Conservation (phyloP, 2,888 invertebrate genomes). For the Xestia c-nigrum region DNA sequence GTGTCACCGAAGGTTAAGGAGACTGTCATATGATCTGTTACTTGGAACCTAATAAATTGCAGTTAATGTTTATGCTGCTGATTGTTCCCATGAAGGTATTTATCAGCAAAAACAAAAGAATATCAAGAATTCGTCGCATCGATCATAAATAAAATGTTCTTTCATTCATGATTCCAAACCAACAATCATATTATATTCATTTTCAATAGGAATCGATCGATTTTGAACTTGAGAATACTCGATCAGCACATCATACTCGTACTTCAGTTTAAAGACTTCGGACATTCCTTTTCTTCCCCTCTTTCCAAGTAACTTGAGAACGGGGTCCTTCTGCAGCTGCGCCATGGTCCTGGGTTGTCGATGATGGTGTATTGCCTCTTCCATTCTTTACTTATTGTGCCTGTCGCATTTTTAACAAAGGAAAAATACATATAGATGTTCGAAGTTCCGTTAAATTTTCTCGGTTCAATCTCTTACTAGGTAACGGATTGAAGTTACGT, state of each 20-base stretch:
- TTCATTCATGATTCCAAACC: background rate
- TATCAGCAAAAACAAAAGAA: constrained; percentile 1
- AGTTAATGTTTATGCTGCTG: background rate
- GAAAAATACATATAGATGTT: background rate
- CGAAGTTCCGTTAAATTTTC: too few species aligned
- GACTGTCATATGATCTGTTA: constrained; percentile 6
- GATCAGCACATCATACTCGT: background rate
- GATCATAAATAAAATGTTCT: background rate
- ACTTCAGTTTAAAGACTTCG: background rate
- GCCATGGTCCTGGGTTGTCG: background rate
- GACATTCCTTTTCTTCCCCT: background rate
- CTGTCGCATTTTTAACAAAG: background rate
- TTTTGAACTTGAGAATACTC: background rate
- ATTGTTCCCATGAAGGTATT: background rate
- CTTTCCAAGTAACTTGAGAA: background rate
- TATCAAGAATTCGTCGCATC: background rate
- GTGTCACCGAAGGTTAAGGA: constrained; percentile 31
- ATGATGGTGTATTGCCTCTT: background rate
- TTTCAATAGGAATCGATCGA: background rate
- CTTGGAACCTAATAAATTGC: background rate
- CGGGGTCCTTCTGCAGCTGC: background rate
- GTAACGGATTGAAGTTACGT: background rate
- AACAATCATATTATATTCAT: background rate
- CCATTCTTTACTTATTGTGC: background rate
- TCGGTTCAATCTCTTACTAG: background rate